These are phyloP conservation scores for Masnerella sp. DNA, from an alignment of 2,888 invertebrate species.

Conservation along the genomic window DNA sequence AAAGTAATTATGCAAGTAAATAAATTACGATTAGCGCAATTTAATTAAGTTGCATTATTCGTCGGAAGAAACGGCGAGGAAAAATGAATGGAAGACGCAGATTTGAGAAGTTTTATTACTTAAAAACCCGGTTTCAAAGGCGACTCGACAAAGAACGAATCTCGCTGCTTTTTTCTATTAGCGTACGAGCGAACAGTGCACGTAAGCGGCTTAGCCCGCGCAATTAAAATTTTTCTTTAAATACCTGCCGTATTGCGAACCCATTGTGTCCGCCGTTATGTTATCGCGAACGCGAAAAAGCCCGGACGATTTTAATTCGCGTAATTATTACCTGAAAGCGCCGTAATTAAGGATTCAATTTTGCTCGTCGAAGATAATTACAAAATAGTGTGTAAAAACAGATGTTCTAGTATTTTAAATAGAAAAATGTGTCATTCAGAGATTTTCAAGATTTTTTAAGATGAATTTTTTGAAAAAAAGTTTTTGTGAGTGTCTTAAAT, in stretches of 20 bases:
- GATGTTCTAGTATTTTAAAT: too few species aligned
- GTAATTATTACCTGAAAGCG: constrained; percentile 42
- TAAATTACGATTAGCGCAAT: neutral
- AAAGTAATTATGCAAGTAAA: constrained; percentile 5
- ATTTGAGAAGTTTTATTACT: constrained; percentile 43
- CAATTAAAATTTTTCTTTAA: constrained; percentile 77
- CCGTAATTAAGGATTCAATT: constrained; percentile 45
- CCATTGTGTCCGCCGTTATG: constrained; percentile 50
- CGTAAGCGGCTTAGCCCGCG: constrained; percentile 74
- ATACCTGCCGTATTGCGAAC: constrained; percentile 66
- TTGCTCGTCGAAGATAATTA: constrained; percentile 28
- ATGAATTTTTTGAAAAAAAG: too few species aligned
- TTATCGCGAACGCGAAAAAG: constrained; percentile 42
- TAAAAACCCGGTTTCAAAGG: constrained; percentile 41
- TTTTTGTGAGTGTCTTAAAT: too few species aligned
- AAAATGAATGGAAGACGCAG: constrained; percentile 9
- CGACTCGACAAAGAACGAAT: constrained; percentile 27
- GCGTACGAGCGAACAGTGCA: constrained; percentile 65
- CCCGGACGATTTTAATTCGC: constrained; percentile 24
- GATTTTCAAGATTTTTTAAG: too few species aligned
- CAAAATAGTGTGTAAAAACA: too few species aligned
- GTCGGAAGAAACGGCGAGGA: neutral
- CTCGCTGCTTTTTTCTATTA: constrained; percentile 66
- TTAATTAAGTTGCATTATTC: constrained; percentile 9
- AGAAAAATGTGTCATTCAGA: too few species aligned